Base-by-base conservation (phyloP, 2,888 invertebrate species). In the Phymatocera aterrima region DNA sequence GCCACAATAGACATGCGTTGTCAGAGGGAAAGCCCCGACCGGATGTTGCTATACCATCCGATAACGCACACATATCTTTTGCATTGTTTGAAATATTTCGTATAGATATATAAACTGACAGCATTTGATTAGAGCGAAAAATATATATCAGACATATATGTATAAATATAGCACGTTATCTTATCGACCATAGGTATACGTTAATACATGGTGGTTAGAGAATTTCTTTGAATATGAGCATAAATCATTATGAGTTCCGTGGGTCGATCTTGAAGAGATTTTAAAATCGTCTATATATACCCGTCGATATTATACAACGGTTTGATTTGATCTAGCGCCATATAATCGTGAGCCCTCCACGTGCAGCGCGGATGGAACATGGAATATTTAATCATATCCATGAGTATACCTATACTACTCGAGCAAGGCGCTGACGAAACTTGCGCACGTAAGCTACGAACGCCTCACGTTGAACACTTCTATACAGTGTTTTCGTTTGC, bases 401-500 rank as follows among this genome's bases (percentile, higher is more conserved):
- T 21, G 24, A 40, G 40, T 40, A 40, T 40, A 40, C 8, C 4
- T 40, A 40, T 40, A 8, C n/a, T n/a, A n/a, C 8, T 5, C 40
- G 8, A 5, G 8, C 40, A 40, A 40, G 40, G 4, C 8, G 40
- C 40, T 40, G 40, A 40, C 40, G 40, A 40, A 40, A 40, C 40
- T 4, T 40, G 40, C 8, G 40, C 40, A 8, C 48, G 5, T n/a
- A 0, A 48, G 18, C 3, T 15, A 5, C 4, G n/a, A n/a, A n/a
- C 48, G 18, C 18, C 4, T 48, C 18, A n/a, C 48, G 48, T 48
- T 4, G 46, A 2, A 60, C 60, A 37, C 31, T 21, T 31, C 31
- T 31, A 48, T 18, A 18, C 31, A 12, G 28, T 75, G 57, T 57
- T 72, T 72, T 72, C 43, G 57, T 57, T 24, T 24, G 18, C 75